Evolutionary conservation across 2,888 invertebrate species (phyloP).

Genomic region (Lasioglossum figueresi): DNA sequence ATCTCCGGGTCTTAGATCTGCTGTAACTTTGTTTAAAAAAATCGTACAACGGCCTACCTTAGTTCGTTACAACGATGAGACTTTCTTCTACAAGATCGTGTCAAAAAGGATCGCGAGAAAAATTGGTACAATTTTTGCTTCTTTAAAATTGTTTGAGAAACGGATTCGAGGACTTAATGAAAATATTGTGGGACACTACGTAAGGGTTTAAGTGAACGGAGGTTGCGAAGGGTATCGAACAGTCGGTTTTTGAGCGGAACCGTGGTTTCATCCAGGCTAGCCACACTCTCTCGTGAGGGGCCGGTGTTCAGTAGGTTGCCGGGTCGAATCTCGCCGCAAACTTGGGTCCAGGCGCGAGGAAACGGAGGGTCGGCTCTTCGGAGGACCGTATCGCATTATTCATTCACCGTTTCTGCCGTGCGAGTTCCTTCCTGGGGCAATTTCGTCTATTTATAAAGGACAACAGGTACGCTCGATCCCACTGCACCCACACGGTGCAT

Average conservation of each 20-base stretch:
- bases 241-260: slow-evolving; percentile 1
- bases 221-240: background rate
- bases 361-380: slow-evolving; percentile 22
- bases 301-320: slow-evolving; percentile 25
- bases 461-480: slow-evolving; percentile 30
- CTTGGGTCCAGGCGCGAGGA: slow-evolving; percentile 12
- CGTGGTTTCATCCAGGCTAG: slow-evolving; percentile 3
- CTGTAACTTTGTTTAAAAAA: no score
- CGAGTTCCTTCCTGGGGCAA: slow-evolving; percentile 37
- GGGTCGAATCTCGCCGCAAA: slow-evolving; percentile 38
- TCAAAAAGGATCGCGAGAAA: no score
- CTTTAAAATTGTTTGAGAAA: background rate
- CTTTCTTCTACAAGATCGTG: no score
- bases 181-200: background rate
- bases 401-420: slow-evolving; percentile 37
- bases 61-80: no score
- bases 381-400: slow-evolving; percentile 50
- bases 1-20: no score
- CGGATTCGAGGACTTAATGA: background rate
- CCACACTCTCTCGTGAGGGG: slow-evolving; percentile 26
- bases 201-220: background rate
- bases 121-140: background rate
- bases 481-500: slow-evolving; percentile 19
- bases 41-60: no score
- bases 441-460: slow-evolving; percentile 58